A percentile compares a stretch with the other conserved stretches of the same genome.
These are phyloP conservation scores for Hypotaenidia okinawae DNA, from an alignment of 2,797 vertebrate genomes.

Conservation along the genomic window DNA sequence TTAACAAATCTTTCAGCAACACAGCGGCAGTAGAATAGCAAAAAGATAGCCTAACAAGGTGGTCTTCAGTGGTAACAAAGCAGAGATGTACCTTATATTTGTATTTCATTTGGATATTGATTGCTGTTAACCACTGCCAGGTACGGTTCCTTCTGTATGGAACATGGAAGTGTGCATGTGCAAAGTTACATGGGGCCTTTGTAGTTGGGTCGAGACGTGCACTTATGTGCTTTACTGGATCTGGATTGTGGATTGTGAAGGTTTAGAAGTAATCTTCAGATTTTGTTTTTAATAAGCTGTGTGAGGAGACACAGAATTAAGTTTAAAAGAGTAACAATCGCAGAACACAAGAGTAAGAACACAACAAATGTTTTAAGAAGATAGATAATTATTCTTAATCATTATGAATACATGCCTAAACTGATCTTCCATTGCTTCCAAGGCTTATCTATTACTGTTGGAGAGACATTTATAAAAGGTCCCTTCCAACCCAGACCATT, in stretches of 20 bases:
- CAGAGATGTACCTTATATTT: neutral
- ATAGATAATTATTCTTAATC: neutral
- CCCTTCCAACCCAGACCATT: too few species aligned
- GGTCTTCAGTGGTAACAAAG: neutral
- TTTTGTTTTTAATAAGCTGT: neutral
- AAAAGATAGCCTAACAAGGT: neutral
- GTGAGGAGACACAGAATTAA: neutral
- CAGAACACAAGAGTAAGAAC: neutral
- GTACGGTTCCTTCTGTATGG: neutral
- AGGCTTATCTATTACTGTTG: neutral
- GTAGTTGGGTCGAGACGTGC: neutral
- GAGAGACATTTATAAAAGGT: neutral
- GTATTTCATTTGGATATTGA: neutral
- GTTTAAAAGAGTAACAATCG: neutral
- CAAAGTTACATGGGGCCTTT: neutral
- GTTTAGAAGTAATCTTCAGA: neutral
- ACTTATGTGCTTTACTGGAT: neutral
- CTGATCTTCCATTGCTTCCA: neutral
- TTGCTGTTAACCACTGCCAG: neutral
- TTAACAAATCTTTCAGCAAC: slow-evolving; percentile 6
- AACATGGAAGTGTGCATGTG: neutral
- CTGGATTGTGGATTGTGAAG: neutral
- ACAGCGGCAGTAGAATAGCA: neutral
- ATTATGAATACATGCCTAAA: neutral
- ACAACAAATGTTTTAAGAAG: neutral